These are phyloP conservation scores for Poecilia latipinna DNA, from an alignment of 2,113 vertebrate species.

Conservation along the genomic window DNA sequence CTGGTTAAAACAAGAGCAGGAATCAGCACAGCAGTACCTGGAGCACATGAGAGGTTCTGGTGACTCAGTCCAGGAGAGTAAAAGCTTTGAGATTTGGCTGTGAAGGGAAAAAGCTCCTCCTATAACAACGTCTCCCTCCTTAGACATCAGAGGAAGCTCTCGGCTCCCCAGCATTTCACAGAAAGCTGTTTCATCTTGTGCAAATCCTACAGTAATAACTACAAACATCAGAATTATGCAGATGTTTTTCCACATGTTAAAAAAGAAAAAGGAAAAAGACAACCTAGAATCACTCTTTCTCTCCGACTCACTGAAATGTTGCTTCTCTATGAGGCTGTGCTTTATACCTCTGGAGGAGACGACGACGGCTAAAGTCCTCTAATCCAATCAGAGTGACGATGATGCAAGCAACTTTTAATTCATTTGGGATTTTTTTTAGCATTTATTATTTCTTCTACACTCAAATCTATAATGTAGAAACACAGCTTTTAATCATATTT, in stretches of 20 bases:
- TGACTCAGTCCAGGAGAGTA: conserved; percentile 49
- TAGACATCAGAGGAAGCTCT: conserved; percentile 69
- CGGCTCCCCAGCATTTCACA: conserved; percentile 71
- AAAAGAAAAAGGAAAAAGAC: not conserved
- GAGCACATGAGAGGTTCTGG: conserved; percentile 68
- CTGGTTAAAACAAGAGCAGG: conserved; percentile 1
- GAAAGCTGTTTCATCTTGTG: conserved; percentile 27
- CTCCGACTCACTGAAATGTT: not conserved
- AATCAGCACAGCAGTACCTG: conserved; percentile 55
- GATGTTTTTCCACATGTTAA: conserved; percentile 33
- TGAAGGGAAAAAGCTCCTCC: conserved; percentile 78
- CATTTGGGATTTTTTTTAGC: not conserved
- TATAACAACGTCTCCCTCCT: conserved; percentile 73
- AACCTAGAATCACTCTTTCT: not conserved
- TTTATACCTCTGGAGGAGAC: conserved; percentile 33
- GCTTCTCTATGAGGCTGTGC: not conserved
- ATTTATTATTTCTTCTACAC: not conserved
- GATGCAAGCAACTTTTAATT: conserved; percentile 9
- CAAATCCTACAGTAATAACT: conserved; percentile 31
- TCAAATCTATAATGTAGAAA: not conserved
- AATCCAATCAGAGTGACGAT: conserved; percentile 22
- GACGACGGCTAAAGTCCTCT: conserved; percentile 4
- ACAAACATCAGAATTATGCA: conserved; percentile 41
- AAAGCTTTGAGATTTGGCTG: conserved; percentile 58
- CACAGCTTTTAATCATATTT: not conserved